A percentile compares a stretch with the other conserved stretches of the same genome.
These are phyloP conservation scores for Chloromyia formosa DNA, from an alignment of 2,888 invertebrate species.

Conservation along the genomic window DNA sequence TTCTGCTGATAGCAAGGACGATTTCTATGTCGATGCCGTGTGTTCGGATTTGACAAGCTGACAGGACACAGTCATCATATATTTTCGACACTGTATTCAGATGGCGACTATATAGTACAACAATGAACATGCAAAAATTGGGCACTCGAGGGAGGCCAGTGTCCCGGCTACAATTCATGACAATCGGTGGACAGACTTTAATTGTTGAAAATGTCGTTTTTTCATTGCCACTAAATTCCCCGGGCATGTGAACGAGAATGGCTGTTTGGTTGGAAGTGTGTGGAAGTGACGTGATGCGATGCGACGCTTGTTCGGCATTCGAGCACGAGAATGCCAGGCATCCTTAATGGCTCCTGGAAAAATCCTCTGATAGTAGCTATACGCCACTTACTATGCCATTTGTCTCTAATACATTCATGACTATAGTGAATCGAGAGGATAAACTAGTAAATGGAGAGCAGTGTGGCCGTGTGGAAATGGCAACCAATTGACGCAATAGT, in stretches of 20 bases:
- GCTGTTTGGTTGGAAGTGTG: neutral
- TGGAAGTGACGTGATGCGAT: neutral
- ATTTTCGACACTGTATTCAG: neutral
- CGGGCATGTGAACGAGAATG: no score
- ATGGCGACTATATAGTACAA: neutral
- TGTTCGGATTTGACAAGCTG: neutral
- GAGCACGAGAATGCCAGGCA: neutral
- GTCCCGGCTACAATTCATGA: neutral
- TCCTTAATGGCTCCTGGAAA: neutral
- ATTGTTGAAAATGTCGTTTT: neutral
- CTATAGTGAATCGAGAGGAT: neutral
- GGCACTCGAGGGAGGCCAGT: neutral
- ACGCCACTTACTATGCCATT: neutral
- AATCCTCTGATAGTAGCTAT: neutral
- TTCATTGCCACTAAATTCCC: no score
- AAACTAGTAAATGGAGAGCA: neutral
- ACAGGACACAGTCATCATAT: neutral
- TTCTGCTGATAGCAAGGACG: no score
- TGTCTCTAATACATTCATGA: neutral
- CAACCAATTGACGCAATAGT: no score
- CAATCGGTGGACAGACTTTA: neutral
- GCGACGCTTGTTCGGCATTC: neutral
- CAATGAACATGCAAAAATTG: neutral
- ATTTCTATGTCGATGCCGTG: neutral
- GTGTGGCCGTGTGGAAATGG: neutral